Evolutionary conservation across 2,113 vertebrate genomes (phyloP).

Genomic region (rat (Rattus norvegicus)): GRCr8 NC_086024.1:80848501-80849000

Average conservation of each 20-base stretch:
- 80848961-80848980: neutral
- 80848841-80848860: neutral
- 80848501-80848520: slow-evolving; percentile 38
- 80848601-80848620: neutral
- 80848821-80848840: neutral
- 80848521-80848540: slow-evolving; percentile 19
- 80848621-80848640: neutral
- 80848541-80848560: slow-evolving; percentile 30
- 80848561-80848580: neutral
- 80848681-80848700: neutral
- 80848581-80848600: neutral
- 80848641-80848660: neutral
- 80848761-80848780: neutral
- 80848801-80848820: neutral
- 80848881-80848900: neutral
- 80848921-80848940: neutral
- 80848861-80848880: neutral
- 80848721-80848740: neutral
- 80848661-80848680: neutral
- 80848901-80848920: neutral
- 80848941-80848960: neutral
- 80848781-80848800: neutral
- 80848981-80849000: slow-evolving; percentile 14
- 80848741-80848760: neutral
- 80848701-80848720: neutral